phyloP scores from a whole-genome alignment of 2,113 vertebrate genomes.

The Nestor notabilis region DNA sequence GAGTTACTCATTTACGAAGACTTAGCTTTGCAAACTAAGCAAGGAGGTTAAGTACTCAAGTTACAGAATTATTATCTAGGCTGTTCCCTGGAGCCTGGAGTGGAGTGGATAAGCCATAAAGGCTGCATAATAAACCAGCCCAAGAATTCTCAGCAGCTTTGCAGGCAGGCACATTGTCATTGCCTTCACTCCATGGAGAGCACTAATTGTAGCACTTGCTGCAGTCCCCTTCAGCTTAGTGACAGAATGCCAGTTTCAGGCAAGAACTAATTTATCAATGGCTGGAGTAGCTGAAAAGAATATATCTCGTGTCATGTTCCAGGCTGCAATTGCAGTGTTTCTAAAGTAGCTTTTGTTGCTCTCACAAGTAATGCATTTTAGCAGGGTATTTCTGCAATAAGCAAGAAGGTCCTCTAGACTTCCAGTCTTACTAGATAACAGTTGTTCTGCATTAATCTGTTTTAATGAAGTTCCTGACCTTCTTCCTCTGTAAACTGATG shows the following conservation, averaged over 20 bases:
- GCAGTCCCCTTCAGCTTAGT: background rate
- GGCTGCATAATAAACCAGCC: background rate
- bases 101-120: background rate
- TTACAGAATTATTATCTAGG: background rate
- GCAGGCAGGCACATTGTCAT: background rate
- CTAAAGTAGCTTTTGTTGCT: background rate
- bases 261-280: conserved; percentile 44
- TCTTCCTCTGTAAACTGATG: background rate
- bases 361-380: background rate
- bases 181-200: background rate
- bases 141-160: background rate
- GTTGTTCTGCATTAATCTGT: conserved; percentile 48
- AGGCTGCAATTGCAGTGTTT: background rate
- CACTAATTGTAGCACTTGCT: background rate
- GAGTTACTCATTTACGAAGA: background rate
- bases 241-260: conserved; percentile 31
- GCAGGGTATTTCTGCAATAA: background rate
- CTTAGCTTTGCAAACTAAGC: background rate
- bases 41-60: background rate
- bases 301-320: conserved; percentile 29
- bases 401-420: background rate
- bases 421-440: background rate
- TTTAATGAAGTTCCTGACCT: conserved; percentile 64
- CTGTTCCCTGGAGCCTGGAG: background rate
- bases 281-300: conserved; percentile 44